Conservation (phyloP, 2,888 invertebrate species). For the Thereva unica region DNA sequence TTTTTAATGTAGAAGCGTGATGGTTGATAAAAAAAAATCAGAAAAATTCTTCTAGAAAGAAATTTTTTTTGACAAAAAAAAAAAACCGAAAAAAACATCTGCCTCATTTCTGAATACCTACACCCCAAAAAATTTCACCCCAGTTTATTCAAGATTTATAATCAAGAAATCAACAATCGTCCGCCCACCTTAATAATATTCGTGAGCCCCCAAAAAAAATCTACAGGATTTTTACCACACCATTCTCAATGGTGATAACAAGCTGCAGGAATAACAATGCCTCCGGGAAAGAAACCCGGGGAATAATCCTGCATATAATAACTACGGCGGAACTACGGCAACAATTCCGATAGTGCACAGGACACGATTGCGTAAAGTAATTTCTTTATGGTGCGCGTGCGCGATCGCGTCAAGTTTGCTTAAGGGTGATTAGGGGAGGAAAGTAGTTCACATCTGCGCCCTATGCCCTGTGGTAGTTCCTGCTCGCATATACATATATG, state of each 20-base stretch:
- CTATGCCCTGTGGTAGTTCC: neutral
- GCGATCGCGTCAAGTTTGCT: conserved; percentile 24
- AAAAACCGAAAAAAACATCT: too few relatives aligned
- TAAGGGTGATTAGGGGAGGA: conserved; percentile 29
- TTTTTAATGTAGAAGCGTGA: too few relatives aligned
- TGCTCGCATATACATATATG: too few relatives aligned
- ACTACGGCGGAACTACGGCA: conserved; percentile 15
- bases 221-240: neutral
- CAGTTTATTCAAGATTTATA: too few relatives aligned
- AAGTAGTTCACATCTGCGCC: conserved; percentile 28
- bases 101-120: too few relatives aligned
- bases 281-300: conserved; percentile 7
- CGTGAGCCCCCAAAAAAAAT: neutral
- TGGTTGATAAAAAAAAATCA: too few relatives aligned
- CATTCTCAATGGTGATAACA: conserved; percentile 6
- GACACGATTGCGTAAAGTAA: neutral
- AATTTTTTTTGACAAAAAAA: too few relatives aligned
- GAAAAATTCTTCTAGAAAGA: too few relatives aligned
- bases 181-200: too few relatives aligned
- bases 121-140: too few relatives aligned
- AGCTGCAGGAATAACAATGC: conserved; percentile 29
- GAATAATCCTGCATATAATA: neutral
- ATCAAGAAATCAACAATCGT: too few relatives aligned
- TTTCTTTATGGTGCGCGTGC: neutral
- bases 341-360: conserved; percentile 31